Evolutionary conservation across 2,797 vertebrate species (phyloP), one percentile per base, ranked within the genome.

Genomic region (Ciconia nigra): DNA sequence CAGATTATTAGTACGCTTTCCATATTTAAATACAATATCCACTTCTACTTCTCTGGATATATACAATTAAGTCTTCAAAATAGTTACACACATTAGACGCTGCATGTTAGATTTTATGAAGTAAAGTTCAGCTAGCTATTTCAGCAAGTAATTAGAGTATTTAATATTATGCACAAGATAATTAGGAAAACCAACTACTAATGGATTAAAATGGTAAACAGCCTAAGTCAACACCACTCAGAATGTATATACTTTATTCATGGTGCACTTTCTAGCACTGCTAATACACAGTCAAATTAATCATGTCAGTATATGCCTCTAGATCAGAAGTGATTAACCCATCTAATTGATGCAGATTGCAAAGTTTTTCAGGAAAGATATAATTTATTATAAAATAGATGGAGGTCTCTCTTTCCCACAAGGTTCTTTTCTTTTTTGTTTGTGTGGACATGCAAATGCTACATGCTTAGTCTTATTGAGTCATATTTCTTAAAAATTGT

Each of bases 141-240:
- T 95, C 76, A 93, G 61, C 84, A 82, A 87, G 82, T 89, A 96
- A 97, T 95, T 90, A 94, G n/a, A 69, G 16, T 67, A 65, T 88
- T 93, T 97, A 96, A 96, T 95, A 96, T 78, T 92, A 44, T 85
- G 51, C 61, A 93, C 62, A 97, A 95, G 72, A 94, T 96, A 94
- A 97, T 97, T 89, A 89, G 63, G 94, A 95, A 93, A 96, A 69
- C 52, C 87, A 97, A 92, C 24, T 78, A 66, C 22, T 83, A 90
- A 95, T 70, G 55, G 49, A 96, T 97, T 94, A 82, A 81, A 93
- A 97, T 42, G 37, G 65, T 95, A 97, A 97, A 92, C 82, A 97
- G 65, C 16, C 55, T 70, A 92, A 96, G 52, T 91, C 93, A 97
- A 95, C 57, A 92, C 7, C n/a, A 25, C n/a, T 91, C 39, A 90